Conservation (phyloP, 2,888 invertebrate genomes). For the Chorisops tibialis region DNA sequence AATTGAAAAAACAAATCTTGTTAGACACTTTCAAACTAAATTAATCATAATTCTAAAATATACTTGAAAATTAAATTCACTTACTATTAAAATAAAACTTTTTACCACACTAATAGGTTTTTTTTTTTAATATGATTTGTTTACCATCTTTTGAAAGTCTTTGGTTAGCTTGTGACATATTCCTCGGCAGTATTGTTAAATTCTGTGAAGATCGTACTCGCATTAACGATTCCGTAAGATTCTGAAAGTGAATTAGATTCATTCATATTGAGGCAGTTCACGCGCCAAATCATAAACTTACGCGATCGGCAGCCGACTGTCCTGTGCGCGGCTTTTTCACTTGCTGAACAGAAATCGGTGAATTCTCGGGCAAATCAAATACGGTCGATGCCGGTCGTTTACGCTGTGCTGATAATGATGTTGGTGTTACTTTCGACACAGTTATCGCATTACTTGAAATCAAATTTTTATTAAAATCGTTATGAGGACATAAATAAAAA, state of each 20-base stretch:
- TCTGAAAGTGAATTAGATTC: conserved; percentile 10
- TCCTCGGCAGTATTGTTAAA: conserved; percentile 14
- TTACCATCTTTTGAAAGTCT: conserved; percentile 15
- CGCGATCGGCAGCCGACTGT: conserved; percentile 5
- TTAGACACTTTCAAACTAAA: too few relatives aligned
- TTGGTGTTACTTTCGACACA: conserved; percentile 1
- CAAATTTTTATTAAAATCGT: too few relatives aligned
- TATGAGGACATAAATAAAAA: too few relatives aligned
- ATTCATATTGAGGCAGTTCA: neutral
- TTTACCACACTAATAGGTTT: neutral
- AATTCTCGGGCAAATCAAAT: neutral
- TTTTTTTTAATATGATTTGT: conserved; percentile 16
- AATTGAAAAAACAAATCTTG: too few relatives aligned
- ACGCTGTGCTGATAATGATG: too few relatives aligned
- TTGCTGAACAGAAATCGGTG: neutral
- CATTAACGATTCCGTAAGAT: conserved; percentile 15
- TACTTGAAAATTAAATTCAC: too few relatives aligned
- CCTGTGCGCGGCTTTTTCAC: conserved; percentile 4
- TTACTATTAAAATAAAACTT: too few relatives aligned
- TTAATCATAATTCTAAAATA: too few relatives aligned
- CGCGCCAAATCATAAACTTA: neutral
- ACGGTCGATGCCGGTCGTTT: neutral
- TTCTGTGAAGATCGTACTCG: conserved; percentile 22
- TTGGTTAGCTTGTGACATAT: conserved; percentile 8
- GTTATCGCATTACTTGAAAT: neutral